These are phyloP conservation scores for Solea solea DNA, from an alignment of 2,113 vertebrate genomes.

Conservation along the genomic window DNA sequence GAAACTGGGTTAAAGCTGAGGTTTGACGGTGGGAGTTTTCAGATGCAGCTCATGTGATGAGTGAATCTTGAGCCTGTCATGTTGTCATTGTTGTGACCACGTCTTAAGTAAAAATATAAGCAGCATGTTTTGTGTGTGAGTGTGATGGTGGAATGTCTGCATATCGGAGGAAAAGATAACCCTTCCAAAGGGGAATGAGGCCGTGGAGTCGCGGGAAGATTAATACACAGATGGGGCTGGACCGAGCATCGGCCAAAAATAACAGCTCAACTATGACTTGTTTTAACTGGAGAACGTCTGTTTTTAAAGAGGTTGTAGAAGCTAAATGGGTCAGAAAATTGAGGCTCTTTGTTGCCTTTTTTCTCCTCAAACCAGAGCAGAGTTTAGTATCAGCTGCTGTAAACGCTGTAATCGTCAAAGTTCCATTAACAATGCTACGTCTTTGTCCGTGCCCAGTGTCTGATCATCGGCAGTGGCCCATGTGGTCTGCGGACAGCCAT, in stretches of 20 bases:
- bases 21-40: no score
- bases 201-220: slow-evolving; percentile 46
- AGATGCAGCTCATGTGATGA: no score
- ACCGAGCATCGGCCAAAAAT: slow-evolving; percentile 44
- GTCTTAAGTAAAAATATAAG: not conserved
- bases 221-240: slow-evolving; percentile 25
- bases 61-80: no score
- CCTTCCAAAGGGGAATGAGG: slow-evolving; percentile 27
- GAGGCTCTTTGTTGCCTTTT: no score
- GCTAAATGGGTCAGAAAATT: not conserved
- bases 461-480: slow-evolving; percentile 93
- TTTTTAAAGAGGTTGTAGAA: slow-evolving; percentile 1
- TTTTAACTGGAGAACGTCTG: slow-evolving; percentile 4
- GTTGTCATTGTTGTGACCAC: not conserved
- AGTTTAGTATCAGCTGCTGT: no score
- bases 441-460: slow-evolving; percentile 81
- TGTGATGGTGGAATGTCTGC: slow-evolving; percentile 34
- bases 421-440: no score
- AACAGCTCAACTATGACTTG: slow-evolving; percentile 41
- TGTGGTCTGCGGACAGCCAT: slow-evolving; percentile 95
- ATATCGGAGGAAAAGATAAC: slow-evolving; percentile 55
- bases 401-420: no score
- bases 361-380: no score
- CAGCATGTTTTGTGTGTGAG: not conserved
- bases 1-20: no score